Base-by-base conservation (phyloP, 2,888 invertebrate genomes). In the Sarcophaga rosellei region DNA sequence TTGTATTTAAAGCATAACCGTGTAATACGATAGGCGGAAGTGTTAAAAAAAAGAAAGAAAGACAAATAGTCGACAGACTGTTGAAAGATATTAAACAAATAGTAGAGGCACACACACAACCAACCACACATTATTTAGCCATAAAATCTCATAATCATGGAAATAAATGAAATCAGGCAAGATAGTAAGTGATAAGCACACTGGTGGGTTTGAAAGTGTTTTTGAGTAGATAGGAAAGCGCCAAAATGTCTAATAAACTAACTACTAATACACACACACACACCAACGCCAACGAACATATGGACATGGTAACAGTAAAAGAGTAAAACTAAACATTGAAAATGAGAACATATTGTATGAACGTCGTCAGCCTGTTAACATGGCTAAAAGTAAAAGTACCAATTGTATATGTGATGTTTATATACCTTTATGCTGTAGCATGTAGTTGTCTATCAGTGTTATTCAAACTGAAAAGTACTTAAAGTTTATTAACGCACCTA, bases 401-500 rank as follows among this genome's bases (percentile, higher is more conserved):
- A 75, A 61, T 81, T 69, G 73, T 78, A 77, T 81, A 81, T 78
- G 74, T 78, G 74, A 62, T 86, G 70, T 86, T 84, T 78, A 62
- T 66, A 82, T 82, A 78, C 81, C 84, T 78, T 84, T 78, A 59
- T 65, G 12, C 10, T 73, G 17, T 15, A 53, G 66, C 35, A 35
- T 35, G 35, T 81, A 84, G 84, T 86, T 84, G 73, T 84, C 74
- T 74, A 63, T 57, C 81, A 84, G 17, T 17, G 86, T 78, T 77
- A 75, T 78, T 84, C 77, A 63, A 77, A 78, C 84, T 68, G 86
- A 78, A 78, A 84, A 84, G 86, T 84, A 63, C 74, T 75, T 78
- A 44, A 81, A 69, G 84, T 59, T 77, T 84, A 81, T 81, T 78
- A 78, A 81, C 85, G 85, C 85, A 76, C 87, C 87, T 85, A 75